Evolutionary conservation across 2,113 vertebrate species (phyloP), one percentile per base, ranked within the genome.

Genomic region (Echinops telfairi): DNA sequence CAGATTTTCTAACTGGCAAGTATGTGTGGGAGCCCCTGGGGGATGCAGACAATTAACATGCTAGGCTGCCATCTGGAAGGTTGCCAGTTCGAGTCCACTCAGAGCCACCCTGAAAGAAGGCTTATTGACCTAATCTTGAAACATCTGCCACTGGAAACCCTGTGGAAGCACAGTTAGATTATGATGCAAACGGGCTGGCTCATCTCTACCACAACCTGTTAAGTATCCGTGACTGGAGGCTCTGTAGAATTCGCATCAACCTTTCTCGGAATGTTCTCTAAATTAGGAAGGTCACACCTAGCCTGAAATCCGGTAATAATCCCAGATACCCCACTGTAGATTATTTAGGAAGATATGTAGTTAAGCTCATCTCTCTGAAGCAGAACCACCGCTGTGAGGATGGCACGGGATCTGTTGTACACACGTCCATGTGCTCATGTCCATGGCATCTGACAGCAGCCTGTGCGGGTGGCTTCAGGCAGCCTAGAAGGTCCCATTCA

Each of bases 191-290:
- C 33, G 17, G 17, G 16, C 16, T 71, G 16, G 16, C 70, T 71
- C 5, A 12, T 33, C 68, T n/a, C 31, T 11, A n/a, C 15, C 2
- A 17, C n/a, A 36, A 68, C 29, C 20, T 19, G 33, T 36, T 38
- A 89, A 40, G 27, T 25, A 22, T 31, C 17, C 47, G 36, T 33
- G 33, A 66, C 73, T 80, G 77, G 79, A 90, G 40, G 60, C 23
- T 76, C 31, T 29, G 7, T 89, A 68, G n/a, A n/a, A n/a, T 78
- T 86, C 66, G 47, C 20, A 11, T 88, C n/a, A 78, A 82, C 27
- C 66, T 83, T 80, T n/a, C 76, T 40, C 83, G 68, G 57, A 95
- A 66, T 77, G 3, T 38, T 92, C 86, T 43, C 86, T 53, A 60
- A 53, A 16, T 29, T 53, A 53, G 47, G 47, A 29, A 78, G 76